These are phyloP conservation scores for Periophthalmodon schlosseri DNA, from an alignment of 2,113 vertebrate genomes.

Conservation along the genomic window DNA sequence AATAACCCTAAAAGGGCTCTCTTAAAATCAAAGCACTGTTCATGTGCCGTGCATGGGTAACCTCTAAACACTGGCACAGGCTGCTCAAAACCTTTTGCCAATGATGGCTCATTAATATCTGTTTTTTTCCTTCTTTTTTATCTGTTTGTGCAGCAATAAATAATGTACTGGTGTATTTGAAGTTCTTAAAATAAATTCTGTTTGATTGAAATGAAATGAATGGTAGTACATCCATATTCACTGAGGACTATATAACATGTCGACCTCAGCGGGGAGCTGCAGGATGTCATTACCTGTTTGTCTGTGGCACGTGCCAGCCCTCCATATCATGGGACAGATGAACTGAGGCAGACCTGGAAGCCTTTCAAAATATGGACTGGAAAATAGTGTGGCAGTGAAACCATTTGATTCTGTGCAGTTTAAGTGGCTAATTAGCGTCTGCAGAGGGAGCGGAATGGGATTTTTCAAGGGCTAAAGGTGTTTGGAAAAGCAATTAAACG, in stretches of 20 bases:
- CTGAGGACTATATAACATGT: not conserved
- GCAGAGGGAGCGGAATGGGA: not conserved
- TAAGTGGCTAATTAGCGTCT: slow-evolving; percentile 10
- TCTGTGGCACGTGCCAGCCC: not conserved
- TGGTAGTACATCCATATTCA: too few relatives aligned
- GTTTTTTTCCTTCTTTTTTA: too few relatives aligned
- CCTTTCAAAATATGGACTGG: not conserved
- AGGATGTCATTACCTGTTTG: not conserved
- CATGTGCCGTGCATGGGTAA: too few relatives aligned
- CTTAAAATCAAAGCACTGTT: too few relatives aligned
- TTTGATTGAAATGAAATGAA: too few relatives aligned
- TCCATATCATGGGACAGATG: not conserved
- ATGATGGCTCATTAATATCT: too few relatives aligned
- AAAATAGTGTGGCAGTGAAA: not conserved
- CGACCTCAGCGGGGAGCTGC: not conserved
- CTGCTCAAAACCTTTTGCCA: too few relatives aligned
- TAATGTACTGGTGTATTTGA: too few relatives aligned
- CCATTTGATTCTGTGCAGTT: slow-evolving; percentile 3
- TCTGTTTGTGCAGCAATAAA: too few relatives aligned
- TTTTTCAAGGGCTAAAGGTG: slow-evolving; percentile 15
- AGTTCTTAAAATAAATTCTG: too few relatives aligned
- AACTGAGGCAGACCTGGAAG: not conserved
- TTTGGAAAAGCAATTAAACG: slow-evolving; percentile 10
- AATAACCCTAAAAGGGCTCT: too few relatives aligned
- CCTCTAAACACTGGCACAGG: too few relatives aligned